Evolutionary conservation across 2,113 vertebrate species (phyloP), one percentile per base, ranked within the genome.

Genomic region (Atractosteus spatula): DNA sequence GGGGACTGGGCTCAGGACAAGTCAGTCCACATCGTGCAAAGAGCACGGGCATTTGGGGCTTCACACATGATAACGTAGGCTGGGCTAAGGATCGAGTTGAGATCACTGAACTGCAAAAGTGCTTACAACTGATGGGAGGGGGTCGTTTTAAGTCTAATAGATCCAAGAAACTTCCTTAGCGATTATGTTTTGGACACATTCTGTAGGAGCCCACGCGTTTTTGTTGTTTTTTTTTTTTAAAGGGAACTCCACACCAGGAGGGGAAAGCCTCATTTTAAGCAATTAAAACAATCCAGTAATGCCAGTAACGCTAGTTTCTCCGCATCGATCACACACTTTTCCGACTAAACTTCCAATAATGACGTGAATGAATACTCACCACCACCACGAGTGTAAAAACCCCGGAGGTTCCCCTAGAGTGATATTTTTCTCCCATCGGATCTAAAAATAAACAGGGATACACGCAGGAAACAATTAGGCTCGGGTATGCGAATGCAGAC

Each of bases 361-460:
- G 55, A 74, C 0, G 3, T 71, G 7, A 64, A 12, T n/a, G 43
- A 55, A 71, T 75, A 92, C 96, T 95, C 87, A 97, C 96, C 96
- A 97, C 96, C 96, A 97, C 96, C 96, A 97, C 16, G 96, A 97
- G 88, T 97, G 96, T 72, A 97, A 86, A 87, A 97, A 97, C 82
- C 96, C 96, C 56, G 96, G 95, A 44, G 96, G 95, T 77, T 97
- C 96, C 76, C 96, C 96, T 68, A 97, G 86, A 43, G 96, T 97
- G 89, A 97, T 97, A 85, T 97, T 97, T 87, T 97, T 96, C 86
- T 98, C 96, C 96, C 96, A 98, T 92, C 95, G 94, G 83, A 98
- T 98, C 96, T 98, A 79, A 3, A 79, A 86, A 45, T 55, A 63
- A 71, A 74, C 76, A 5, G 44, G 14, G 47, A 10, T 29, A 29